Conservation (phyloP, 2,888 invertebrate species). For the Diachrysia chrysitis region DNA sequence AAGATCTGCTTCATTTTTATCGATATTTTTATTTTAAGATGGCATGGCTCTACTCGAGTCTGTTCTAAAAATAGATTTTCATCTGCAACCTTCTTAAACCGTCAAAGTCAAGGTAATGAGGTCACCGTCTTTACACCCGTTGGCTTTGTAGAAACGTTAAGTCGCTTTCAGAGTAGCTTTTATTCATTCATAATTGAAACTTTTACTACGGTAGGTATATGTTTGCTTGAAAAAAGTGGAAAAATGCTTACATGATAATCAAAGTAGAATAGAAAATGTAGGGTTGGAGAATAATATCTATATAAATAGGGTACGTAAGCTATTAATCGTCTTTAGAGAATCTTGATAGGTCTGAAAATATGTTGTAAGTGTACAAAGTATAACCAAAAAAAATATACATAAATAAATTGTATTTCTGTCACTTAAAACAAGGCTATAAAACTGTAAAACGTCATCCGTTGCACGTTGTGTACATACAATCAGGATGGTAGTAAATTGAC, state of each 20-base stretch:
- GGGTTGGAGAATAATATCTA: too few species aligned
- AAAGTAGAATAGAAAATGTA: background rate
- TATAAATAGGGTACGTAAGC: too few species aligned
- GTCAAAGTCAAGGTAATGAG: conserved; percentile 71
- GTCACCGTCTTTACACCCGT: conserved; percentile 33
- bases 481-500: conserved; percentile 44
- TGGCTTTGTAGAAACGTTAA: conserved; percentile 11
- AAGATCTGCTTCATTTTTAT: too few species aligned
- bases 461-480: conserved; percentile 25
- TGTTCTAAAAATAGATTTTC: conserved; percentile 55
- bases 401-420: background rate
- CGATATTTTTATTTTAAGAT: background rate
- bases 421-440: background rate
- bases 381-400: background rate
- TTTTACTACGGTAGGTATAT: background rate
- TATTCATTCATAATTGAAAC: conserved; percentile 26
- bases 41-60: background rate
- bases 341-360: background rate
- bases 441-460: conserved; percentile 23
- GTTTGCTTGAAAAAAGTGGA: background rate
- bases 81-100: conserved; percentile 53
- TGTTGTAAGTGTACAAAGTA: background rate
- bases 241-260: background rate
- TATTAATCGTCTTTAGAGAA: too few species aligned
- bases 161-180: conserved; percentile 32